These are phyloP conservation scores for Phodopus roborovskii DNA, from an alignment of 2,113 vertebrate species.

Conservation along the genomic window DNA sequence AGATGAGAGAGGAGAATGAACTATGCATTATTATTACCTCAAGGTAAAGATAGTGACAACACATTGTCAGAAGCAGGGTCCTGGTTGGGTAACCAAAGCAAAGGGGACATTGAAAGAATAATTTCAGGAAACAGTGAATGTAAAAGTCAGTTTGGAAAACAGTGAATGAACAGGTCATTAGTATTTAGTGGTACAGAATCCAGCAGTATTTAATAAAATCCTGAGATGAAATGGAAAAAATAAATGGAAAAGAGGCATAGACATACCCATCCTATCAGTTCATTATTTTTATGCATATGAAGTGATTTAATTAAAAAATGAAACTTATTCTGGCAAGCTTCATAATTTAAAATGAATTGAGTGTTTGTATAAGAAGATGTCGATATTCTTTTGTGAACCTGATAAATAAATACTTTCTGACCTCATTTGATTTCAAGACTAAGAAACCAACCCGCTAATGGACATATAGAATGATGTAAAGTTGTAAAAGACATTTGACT, in stretches of 20 bases:
- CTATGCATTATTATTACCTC: not conserved
- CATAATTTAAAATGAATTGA: slow-evolving; percentile 19
- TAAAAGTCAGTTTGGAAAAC: slow-evolving; percentile 13
- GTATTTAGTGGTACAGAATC: not conserved
- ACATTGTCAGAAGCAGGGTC: not conserved
- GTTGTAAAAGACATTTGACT: not conserved
- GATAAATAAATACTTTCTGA: not conserved
- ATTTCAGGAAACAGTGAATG: not conserved
- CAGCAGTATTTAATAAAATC: not conserved
- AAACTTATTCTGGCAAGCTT: not conserved
- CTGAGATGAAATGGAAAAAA: not conserved
- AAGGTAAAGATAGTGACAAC: not conserved
- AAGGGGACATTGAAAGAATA: not conserved
- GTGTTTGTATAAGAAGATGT: not conserved
- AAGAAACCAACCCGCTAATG: not conserved
- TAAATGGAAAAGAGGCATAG: not conserved
- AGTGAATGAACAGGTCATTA: not conserved
- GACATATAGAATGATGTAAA: not conserved
- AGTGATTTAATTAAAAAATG: not conserved
- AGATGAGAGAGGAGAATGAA: not conserved
- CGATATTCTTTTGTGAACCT: not conserved
- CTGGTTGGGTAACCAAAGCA: not conserved
- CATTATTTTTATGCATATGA: not conserved
- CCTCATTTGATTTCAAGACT: not conserved
- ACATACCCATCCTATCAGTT: not conserved